A percentile compares a stretch with the other conserved stretches of the same genome.
Conservation (phyloP, 1,140 invertebrate genomes). For the Acromyrmex echinatior region DNA sequence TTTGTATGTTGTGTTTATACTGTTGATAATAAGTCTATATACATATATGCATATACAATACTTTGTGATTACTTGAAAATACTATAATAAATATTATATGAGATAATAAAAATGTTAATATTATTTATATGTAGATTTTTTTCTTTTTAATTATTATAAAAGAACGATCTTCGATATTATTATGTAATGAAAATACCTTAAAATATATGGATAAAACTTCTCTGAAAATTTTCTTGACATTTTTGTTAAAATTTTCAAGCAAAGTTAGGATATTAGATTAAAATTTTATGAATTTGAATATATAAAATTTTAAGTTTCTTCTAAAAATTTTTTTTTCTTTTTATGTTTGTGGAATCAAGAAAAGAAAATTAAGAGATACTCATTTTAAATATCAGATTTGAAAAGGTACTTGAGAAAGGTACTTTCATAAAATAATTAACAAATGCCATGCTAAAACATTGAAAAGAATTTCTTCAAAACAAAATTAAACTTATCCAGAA, state of each 20-base stretch:
- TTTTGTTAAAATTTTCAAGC: background rate
- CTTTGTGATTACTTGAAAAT: background rate
- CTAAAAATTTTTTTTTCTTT: background rate
- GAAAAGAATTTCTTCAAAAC: background rate
- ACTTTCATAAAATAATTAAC: background rate
- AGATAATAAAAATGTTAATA: conserved; percentile 25
- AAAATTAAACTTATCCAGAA: conserved; percentile 1
- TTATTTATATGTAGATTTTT: background rate
- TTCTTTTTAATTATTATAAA: background rate
- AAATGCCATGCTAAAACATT: background rate
- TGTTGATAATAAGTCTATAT: conserved; percentile 38
- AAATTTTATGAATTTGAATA: background rate
- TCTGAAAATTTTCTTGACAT: background rate
- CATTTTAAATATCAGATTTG: background rate
- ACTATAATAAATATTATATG: background rate
- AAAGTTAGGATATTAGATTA: background rate
- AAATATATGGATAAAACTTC: background rate
- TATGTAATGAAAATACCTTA: background rate
- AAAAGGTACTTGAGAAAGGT: background rate
- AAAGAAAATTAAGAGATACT: background rate
- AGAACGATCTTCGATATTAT: background rate
- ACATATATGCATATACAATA: background rate
- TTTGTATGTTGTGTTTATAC: conserved; percentile 3
- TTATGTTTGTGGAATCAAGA: background rate
- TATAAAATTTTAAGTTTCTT: background rate